Percentiles rank a stretch among this genome's conserved stretches.
phyloP scores from a whole-genome alignment of 2,113 vertebrate genomes.

The Oceanodroma tethys region DNA sequence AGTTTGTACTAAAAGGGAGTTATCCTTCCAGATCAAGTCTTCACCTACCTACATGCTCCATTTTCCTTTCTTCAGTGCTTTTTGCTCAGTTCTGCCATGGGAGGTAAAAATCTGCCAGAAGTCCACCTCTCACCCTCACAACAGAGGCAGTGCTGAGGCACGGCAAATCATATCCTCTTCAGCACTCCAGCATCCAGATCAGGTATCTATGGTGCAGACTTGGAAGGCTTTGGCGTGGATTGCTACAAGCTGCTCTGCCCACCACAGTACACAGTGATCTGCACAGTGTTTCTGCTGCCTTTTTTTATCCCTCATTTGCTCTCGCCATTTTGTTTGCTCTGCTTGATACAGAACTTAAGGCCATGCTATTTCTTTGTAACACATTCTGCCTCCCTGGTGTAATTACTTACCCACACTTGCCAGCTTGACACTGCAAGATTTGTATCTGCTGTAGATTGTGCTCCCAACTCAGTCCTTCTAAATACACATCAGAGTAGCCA shows the following conservation, averaged over 20 bases:
- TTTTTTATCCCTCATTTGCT: background rate
- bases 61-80: background rate
- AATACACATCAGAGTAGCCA: background rate
- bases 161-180: background rate
- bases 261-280: background rate
- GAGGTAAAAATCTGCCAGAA: background rate
- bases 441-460: background rate
- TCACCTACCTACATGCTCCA: rapidly evolving
- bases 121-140: background rate
- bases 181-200: background rate
- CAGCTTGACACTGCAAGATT: background rate
- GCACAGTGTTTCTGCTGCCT: background rate
- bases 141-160: background rate
- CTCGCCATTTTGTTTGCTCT: background rate
- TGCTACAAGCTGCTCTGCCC: background rate
- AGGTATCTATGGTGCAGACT: background rate
- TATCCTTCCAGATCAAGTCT: background rate
- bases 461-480: background rate
- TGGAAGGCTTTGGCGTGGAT: background rate
- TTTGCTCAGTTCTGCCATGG: background rate
- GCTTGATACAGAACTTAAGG: background rate
- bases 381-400: background rate
- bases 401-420: background rate
- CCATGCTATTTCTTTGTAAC: background rate
- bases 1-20: background rate